A percentile compares a stretch with the other conserved stretches of the same genome.
Evolutionary conservation across 2,888 invertebrate genomes (phyloP).

Genomic region (Aspidapion aeneum): DNA sequence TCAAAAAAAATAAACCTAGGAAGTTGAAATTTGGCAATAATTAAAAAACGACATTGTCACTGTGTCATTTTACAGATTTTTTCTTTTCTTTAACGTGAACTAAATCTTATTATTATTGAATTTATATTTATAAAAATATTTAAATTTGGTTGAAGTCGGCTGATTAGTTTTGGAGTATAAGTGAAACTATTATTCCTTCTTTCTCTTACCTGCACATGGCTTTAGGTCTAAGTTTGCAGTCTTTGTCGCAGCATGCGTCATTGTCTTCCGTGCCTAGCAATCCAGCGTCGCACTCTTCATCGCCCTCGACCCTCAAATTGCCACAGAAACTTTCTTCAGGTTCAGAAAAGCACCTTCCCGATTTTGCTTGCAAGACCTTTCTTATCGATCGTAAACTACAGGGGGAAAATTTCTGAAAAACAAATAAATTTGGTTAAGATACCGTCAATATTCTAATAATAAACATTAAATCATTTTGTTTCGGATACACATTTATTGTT

Average conservation of each 20-base stretch:
- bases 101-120: too few species aligned
- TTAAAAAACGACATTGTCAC: too few species aligned
- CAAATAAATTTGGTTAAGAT: neutral
- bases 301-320: conserved; percentile 90
- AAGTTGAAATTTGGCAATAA: too few species aligned
- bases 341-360: conserved; percentile 87
- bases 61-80: too few species aligned
- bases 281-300: conserved; percentile 96
- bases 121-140: too few species aligned
- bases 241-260: conserved; percentile 90
- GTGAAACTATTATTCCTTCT: too few species aligned
- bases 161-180: too few species aligned
- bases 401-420: conserved; percentile 83
- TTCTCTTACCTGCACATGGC: conserved; percentile 83
- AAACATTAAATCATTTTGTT: too few species aligned
- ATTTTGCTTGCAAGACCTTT: conserved; percentile 89
- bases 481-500: neutral
- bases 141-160: too few species aligned
- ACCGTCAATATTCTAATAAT: too few species aligned
- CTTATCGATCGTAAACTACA: conserved; percentile 91
- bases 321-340: conserved; percentile 96
- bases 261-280: conserved; percentile 89
- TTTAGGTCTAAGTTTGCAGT: conserved; percentile 84
- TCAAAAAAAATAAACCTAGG: too few species aligned
- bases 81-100: too few species aligned